These are phyloP conservation scores for Haemorhous mexicanus DNA, from an alignment of 2,113 vertebrate species.

Conservation along the genomic window DNA sequence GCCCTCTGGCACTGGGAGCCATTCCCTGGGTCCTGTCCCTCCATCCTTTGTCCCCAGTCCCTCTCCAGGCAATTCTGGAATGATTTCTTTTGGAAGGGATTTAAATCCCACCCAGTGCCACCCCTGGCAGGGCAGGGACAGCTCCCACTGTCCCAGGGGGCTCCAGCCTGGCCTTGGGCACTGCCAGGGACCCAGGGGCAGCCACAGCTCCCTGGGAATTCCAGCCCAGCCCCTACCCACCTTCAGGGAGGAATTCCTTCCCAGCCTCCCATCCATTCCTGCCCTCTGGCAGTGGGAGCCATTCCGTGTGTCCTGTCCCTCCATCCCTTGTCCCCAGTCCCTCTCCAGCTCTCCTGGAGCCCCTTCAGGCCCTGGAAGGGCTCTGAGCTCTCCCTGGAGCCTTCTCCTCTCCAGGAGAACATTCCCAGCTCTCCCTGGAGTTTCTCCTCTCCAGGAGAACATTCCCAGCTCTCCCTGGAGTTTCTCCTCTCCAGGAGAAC, in stretches of 20 bases:
- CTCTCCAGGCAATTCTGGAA: background rate
- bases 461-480: too few species aligned
- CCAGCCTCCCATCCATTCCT: fast-evolving
- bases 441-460: too few species aligned
- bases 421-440: too few species aligned
- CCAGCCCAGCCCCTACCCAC: background rate
- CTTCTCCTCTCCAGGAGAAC: too few species aligned
- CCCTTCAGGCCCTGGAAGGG: background rate
- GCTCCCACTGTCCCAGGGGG: too few species aligned
- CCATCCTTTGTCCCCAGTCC: background rate
- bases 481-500: too few species aligned
- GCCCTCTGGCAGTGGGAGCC: background rate
- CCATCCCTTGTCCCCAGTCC: background rate
- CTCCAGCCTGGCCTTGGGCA: background rate
- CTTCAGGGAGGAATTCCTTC: background rate
- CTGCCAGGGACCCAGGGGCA: background rate
- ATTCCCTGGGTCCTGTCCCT: background rate
- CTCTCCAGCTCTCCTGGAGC: background rate
- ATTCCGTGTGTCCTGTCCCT: background rate
- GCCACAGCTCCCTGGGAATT: background rate
- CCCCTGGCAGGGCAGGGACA: background rate
- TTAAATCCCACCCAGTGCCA: background rate
- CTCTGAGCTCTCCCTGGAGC: background rate
- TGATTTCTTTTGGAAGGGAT: background rate
- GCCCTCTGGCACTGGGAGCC: background rate